These are phyloP conservation scores for Bovichtus diacanthus DNA, from an alignment of 2,797 vertebrate genomes.

Conservation along the genomic window DNA sequence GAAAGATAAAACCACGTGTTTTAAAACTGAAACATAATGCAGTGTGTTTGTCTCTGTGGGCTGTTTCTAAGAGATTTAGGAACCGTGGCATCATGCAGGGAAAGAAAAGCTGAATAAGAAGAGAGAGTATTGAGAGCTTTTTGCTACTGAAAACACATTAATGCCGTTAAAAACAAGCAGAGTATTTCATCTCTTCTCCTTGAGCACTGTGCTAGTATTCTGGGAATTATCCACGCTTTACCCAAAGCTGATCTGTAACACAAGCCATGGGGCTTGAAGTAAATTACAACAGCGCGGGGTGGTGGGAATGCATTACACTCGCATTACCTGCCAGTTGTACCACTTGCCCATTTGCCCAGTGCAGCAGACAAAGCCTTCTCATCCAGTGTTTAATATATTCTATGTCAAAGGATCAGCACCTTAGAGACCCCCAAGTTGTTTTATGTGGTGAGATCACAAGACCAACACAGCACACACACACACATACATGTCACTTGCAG, in stretches of 20 bases:
- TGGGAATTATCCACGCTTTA: slow-evolving; percentile 52
- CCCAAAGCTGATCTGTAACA: slow-evolving; percentile 36
- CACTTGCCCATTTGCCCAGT: slow-evolving; percentile 52
- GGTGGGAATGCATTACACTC: slow-evolving; percentile 58
- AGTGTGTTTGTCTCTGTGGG: not conserved
- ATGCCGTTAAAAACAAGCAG: slow-evolving; percentile 2
- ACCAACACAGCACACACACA: not conserved
- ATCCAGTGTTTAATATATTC: slow-evolving; percentile 70
- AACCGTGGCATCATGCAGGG: not conserved
- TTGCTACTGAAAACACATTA: not conserved
- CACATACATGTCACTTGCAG: slow-evolving; percentile 24
- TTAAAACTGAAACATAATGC: not conserved
- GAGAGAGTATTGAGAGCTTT: not conserved
- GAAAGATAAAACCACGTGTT: not conserved
- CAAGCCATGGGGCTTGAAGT: slow-evolving; percentile 3
- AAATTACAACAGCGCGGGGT: slow-evolving; percentile 39
- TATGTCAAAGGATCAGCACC: slow-evolving; percentile 75
- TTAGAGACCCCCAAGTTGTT: slow-evolving; percentile 70
- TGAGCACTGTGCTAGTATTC: slow-evolving; percentile 17
- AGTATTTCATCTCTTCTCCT: slow-evolving; percentile 10
- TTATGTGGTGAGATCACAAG: slow-evolving; percentile 63
- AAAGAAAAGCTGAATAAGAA: not conserved
- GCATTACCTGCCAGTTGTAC: slow-evolving; percentile 47
- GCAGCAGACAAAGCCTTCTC: slow-evolving; percentile 45
- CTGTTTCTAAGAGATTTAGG: not conserved